These are phyloP conservation scores for Lucifuga dentata DNA, from an alignment of 2,113 vertebrate species.

Conservation along the genomic window DNA sequence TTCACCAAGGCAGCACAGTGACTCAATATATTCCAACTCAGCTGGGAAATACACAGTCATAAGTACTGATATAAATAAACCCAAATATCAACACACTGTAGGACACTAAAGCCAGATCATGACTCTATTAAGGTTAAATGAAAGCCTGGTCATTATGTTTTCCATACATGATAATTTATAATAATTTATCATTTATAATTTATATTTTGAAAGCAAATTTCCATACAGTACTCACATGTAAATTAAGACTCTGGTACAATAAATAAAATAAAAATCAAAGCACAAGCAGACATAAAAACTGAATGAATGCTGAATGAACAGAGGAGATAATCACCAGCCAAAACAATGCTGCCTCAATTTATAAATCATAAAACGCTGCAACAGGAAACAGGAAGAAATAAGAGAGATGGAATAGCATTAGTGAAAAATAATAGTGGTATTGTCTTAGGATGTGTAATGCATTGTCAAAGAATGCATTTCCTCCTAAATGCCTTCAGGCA, in stretches of 20 bases:
- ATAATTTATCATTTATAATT: too few species aligned
- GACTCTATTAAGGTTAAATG: too few species aligned
- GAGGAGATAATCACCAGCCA: background rate
- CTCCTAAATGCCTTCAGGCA: slow-evolving; percentile 40
- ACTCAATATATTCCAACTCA: too few species aligned
- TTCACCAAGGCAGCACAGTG: too few species aligned
- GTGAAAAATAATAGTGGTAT: background rate
- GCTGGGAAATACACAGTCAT: too few species aligned
- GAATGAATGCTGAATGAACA: slow-evolving; percentile 1
- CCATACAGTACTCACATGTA: too few species aligned
- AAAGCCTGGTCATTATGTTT: too few species aligned
- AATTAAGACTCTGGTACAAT: background rate
- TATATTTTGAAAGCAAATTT: too few species aligned
- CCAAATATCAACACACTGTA: too few species aligned
- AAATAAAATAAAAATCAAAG: slow-evolving; percentile 20
- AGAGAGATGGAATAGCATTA: background rate
- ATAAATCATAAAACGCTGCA: background rate
- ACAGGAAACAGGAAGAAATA: background rate
- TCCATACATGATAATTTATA: too few species aligned
- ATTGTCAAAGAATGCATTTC: slow-evolving; percentile 40
- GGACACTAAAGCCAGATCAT: too few species aligned
- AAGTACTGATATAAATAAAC: too few species aligned
- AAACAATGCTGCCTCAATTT: background rate
- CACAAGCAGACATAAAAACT: slow-evolving; percentile 1
- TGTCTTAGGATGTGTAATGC: slow-evolving; percentile 29